Evolutionary conservation across 53 echinoderm and acorn worm genomes (phyloP), one percentile per base, ranked within the genome.

Genomic region (Arbacia lixula): DNA sequence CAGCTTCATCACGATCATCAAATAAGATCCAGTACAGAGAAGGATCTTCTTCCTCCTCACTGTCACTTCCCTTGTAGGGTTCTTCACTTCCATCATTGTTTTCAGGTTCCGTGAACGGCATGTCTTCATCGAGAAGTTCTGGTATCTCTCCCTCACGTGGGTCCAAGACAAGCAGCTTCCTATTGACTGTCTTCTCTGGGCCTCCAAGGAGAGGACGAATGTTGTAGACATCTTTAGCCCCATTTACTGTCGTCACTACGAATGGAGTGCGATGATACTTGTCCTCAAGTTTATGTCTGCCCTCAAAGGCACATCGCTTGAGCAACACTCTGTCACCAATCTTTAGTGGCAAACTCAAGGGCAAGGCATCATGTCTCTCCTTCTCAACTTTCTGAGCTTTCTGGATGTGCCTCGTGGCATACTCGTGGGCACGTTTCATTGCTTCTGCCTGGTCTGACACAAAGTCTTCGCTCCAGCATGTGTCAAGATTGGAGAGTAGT

Each of bases 171-270:
- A 91, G 40, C 63, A 88, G 53, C 60, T 42, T 55, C 31, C 81
- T 32, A 36, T 87, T 91, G 17, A 91, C 71, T 34, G 60, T 76
- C 66, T 51, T 82, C 28, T 60, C 40, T 8, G 77, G 33, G 5
- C 92, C 92, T 4, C 92, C 92, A 28, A 86, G 64, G 12, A 86
- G 57, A 17, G 92, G 89, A 5, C 86, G 74, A 22, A 86, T 90
- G 3, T 36, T 64, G 49, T 83, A 86, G 29, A 86, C 83, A 35
- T 86, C 86, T 0, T 51, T 36, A 2, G 60, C 63, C 51, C 77
- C 22, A 72, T 82, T 90, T 0, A 71, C 73, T 14, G 72, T 61
- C 5, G 88, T 68, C 24, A 92, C 82, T 2, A 69, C 42, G 42
- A 87, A 88, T 5, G 85, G 86, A 2, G 85, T 73, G 36, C 82